Percentiles rank a stretch among this genome's conserved stretches.
These are phyloP conservation scores for Zaprionus tsacasi DNA, from an alignment of 1,140 invertebrate genomes.

Conservation along the genomic window DNA sequence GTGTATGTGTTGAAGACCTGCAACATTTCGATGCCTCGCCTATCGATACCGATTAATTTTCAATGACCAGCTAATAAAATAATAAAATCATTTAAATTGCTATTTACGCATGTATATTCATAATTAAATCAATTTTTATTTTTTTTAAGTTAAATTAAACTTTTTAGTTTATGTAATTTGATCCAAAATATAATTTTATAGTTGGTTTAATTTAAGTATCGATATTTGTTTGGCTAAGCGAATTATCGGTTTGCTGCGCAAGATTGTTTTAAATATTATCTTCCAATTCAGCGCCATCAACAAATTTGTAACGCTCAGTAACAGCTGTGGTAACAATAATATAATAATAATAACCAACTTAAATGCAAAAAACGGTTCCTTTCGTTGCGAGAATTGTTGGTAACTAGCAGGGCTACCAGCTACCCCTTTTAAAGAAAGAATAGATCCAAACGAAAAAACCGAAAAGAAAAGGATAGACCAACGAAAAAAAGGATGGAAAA, in stretches of 20 bases:
- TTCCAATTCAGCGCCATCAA: neutral
- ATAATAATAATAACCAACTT: no score
- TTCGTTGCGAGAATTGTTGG: no score
- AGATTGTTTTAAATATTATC: neutral
- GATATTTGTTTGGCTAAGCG: slow-evolving; percentile 1
- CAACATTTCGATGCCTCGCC: slow-evolving; percentile 9
- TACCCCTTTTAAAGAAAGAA: no score
- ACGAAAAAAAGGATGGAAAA: no score
- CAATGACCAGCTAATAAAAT: slow-evolving; percentile 9
- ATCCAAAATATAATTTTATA: neutral
- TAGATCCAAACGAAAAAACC: no score
- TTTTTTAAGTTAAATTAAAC: neutral
- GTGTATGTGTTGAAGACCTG: slow-evolving; percentile 33
- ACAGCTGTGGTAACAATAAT: no score
- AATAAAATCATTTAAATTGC: neutral
- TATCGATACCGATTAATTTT: slow-evolving; percentile 5
- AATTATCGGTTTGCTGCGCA: neutral
- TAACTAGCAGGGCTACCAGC: no score
- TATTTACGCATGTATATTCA: neutral
- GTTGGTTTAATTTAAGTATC: slow-evolving; percentile 11
- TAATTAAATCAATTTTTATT: neutral
- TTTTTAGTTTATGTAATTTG: neutral
- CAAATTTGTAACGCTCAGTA: no score
- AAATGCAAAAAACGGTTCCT: no score
- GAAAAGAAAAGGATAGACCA: no score